A percentile compares a stretch with the other conserved stretches of the same genome.
These are phyloP conservation scores for Eubasilissa regina DNA, from an alignment of 1,140 invertebrate genomes.

Conservation along the genomic window DNA sequence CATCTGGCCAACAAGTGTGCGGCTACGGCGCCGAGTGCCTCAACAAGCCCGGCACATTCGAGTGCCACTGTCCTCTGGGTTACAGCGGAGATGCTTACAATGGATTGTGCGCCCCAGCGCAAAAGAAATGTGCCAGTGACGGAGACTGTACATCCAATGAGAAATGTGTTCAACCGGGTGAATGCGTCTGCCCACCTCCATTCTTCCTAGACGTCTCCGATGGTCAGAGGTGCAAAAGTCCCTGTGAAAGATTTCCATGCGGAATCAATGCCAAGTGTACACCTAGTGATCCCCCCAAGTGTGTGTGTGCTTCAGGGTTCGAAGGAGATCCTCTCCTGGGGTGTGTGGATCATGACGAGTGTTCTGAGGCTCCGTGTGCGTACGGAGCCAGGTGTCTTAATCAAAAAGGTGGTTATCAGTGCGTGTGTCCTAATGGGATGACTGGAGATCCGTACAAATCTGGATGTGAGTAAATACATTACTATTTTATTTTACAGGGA, in stretches of 20 bases:
- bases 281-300: slow-evolving; percentile 89
- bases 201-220: slow-evolving; percentile 87
- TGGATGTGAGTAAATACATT: slow-evolving; percentile 78
- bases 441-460: slow-evolving; percentile 87
- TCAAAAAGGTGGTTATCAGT: slow-evolving; percentile 87
- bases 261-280: slow-evolving; percentile 95
- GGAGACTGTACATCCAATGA: slow-evolving; percentile 89
- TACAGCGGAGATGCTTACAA: slow-evolving; percentile 75
- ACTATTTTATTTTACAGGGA: not conserved
- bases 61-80: slow-evolving; percentile 87
- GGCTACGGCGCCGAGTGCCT: slow-evolving; percentile 90
- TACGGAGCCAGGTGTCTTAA: slow-evolving; percentile 90
- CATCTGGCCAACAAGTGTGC: slow-evolving; percentile 81
- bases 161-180: slow-evolving; percentile 91
- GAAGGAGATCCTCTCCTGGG: slow-evolving; percentile 87
- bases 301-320: slow-evolving; percentile 88
- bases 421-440: slow-evolving; percentile 86
- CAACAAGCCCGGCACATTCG: slow-evolving; percentile 84
- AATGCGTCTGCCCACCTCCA: slow-evolving; percentile 91
- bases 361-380: slow-evolving; percentile 84
- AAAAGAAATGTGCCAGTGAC: slow-evolving; percentile 85
- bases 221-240: slow-evolving; percentile 90
- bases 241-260: slow-evolving; percentile 89
- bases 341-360: slow-evolving; percentile 90
- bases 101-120: slow-evolving; percentile 84